Conservation (phyloP, 2,113 vertebrate genomes). For the Crotophaga sulcirostris region DNA sequence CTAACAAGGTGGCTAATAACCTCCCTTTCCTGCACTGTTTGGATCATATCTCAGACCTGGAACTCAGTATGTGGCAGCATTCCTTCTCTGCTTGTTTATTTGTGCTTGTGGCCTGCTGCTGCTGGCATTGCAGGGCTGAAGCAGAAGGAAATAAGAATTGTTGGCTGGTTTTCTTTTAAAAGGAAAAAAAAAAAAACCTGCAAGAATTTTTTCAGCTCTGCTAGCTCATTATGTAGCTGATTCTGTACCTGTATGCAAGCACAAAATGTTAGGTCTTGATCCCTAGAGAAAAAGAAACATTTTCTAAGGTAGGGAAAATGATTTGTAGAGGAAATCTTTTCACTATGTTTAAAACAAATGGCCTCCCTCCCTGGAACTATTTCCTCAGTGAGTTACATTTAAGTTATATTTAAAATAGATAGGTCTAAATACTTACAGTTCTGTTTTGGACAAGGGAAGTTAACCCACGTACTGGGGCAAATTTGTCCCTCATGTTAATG, state of each 20-base stretch:
- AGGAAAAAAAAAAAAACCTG: background rate
- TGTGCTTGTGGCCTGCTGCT: background rate
- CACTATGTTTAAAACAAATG: background rate
- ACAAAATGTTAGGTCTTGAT: background rate
- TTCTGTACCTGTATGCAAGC: background rate
- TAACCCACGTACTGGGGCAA: background rate
- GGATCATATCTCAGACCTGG: background rate
- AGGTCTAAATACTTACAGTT: background rate
- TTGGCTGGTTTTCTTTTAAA: background rate
- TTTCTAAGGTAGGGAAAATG: background rate
- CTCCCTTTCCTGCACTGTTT: background rate
- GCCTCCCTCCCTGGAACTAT: background rate
- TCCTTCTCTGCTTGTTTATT: background rate
- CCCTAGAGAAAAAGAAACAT: background rate
- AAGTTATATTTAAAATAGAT: background rate
- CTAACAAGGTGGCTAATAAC: background rate
- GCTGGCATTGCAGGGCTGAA: background rate
- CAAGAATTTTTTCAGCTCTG: background rate
- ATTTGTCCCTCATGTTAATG: background rate
- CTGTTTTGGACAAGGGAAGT: background rate
- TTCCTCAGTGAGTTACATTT: background rate
- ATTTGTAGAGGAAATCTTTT: background rate
- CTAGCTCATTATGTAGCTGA: background rate
- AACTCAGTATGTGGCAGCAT: background rate
- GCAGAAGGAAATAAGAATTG: background rate